These are phyloP conservation scores for Galerucella calmariensis DNA, from an alignment of 2,888 invertebrate genomes.

Conservation along the genomic window DNA sequence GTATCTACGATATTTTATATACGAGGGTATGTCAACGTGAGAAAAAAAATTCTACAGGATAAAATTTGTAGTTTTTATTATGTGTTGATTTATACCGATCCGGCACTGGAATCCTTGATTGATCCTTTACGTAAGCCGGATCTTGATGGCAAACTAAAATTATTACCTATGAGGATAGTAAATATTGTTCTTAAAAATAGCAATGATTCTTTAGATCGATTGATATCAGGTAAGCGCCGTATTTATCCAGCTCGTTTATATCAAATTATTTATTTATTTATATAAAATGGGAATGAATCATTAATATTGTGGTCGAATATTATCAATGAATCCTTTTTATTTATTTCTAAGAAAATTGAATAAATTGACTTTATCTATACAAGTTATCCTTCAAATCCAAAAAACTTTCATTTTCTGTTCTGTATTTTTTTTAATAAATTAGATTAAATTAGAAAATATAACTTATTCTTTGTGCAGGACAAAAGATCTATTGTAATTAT, in stretches of 20 bases:
- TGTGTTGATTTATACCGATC: not conserved
- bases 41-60: not conserved
- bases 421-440: too few relatives aligned
- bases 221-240: not conserved
- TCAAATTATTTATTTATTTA: not conserved
- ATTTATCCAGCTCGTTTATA: not conserved
- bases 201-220: slow-evolving; percentile 1
- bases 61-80: not conserved
- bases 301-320: not conserved
- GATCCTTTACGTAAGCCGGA: slow-evolving; percentile 3
- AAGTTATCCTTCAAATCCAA: too few relatives aligned
- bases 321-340: not conserved
- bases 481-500: too few relatives aligned
- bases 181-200: slow-evolving; percentile 7
- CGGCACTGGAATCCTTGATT: slow-evolving; percentile 1
- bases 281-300: slow-evolving; percentile 4
- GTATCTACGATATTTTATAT: too few relatives aligned
- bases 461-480: too few relatives aligned
- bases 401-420: too few relatives aligned
- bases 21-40: too few relatives aligned
- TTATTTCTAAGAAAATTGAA: too few relatives aligned
- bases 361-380: too few relatives aligned
- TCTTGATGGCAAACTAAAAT: slow-evolving; percentile 4
- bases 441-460: too few relatives aligned
- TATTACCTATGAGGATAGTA: not conserved